These are phyloP conservation scores for mouse (Mus musculus) DNA, from an alignment of 2,113 vertebrate species.

Conservation along the genomic window DNA sequence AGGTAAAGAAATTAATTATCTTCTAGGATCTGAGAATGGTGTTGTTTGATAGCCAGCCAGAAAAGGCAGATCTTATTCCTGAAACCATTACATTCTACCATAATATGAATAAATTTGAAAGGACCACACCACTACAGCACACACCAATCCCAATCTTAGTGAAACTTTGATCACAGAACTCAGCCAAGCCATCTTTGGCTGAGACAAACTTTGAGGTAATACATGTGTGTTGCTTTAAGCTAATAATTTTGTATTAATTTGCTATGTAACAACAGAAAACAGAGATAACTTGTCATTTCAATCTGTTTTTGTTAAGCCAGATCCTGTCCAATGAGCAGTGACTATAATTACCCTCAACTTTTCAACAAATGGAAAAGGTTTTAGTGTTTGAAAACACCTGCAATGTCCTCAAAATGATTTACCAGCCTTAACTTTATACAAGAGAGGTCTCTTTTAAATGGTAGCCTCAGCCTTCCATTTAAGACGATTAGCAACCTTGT, in stretches of 20 bases:
- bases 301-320: conserved; percentile 33
- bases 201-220: not conserved
- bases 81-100: not conserved
- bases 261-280: not conserved
- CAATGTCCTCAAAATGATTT: not conserved
- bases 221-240: not conserved
- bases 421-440: not conserved
- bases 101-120: not conserved
- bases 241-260: not conserved
- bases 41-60: not conserved
- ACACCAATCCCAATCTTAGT: not conserved
- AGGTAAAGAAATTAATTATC: not conserved
- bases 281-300: not conserved
- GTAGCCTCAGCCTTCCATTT: not conserved
- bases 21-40: not conserved
- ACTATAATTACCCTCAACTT: not conserved
- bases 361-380: not conserved
- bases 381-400: not conserved
- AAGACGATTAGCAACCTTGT: not conserved
- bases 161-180: not conserved
- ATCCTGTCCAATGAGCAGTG: not conserved
- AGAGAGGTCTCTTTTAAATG: not conserved
- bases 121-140: not conserved
- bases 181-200: not conserved
- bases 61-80: not conserved